Evolutionary conservation across 2,113 vertebrate species (phyloP), one percentile per base, ranked within the genome.

Genomic region (Carettochelys insculpta): DNA sequence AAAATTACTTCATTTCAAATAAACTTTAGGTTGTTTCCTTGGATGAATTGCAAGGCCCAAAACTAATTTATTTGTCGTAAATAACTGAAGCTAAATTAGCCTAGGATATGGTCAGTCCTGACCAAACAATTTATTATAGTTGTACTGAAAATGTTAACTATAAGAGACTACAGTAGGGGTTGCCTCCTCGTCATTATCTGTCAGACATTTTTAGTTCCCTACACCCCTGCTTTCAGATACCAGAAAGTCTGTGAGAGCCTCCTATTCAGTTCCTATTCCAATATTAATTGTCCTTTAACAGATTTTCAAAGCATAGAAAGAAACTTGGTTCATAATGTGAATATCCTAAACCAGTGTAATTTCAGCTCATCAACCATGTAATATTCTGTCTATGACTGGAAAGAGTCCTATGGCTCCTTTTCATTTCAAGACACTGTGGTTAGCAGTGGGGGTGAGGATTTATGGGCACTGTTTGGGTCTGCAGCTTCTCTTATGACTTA

Each of bases 31-130:
- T 41, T 43, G 19, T 31, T 48, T 83, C 10, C 86, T 34, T 19
- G 47, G 27, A 65, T 48, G 79, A 68, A 34, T 47, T 54, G 54
- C 73, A 83, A 56, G 84, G 14, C 3, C 51, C 17, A 45, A 1
- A 8, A 34, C 9, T 48, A 8, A 0, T 22, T 8, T 76, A n/a
- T 82, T 7, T 75, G 4, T 0, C n/a, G 2, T 17, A 29, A 83
- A 76, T 73, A 61, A 87, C 2, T 68, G 52, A 86, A 50, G 48
- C 12, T 2, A 5, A 47, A 27, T 24, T 34, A 51, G 27, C 11
- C 11, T 84, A 87, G 31, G 0, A 3, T 1, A 4, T 10, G 5
- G 48, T 78, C 16, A 50, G 2, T 71, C 52, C 79, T 86, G 5
- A 24, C 61, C 81, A 75, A 89, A 48, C 1, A 11, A 10, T 68